phyloP scores from a whole-genome alignment of 2,888 invertebrate species.

The Pseudeuparius sepicola region DNA sequence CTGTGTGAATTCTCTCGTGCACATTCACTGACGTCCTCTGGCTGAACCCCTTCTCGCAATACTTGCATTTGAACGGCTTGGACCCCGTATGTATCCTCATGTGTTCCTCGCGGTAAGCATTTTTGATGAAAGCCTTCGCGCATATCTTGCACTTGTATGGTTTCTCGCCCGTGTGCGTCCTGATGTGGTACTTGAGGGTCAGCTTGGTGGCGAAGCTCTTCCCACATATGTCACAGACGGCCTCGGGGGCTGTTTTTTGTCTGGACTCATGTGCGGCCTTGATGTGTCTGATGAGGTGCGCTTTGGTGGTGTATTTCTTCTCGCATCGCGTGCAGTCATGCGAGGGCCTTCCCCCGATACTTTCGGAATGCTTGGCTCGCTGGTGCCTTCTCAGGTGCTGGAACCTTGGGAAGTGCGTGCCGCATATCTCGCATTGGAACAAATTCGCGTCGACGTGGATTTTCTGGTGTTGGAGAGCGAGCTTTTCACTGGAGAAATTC shows the following conservation, averaged over 20 bases:
- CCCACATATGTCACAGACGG: slow-evolving; percentile 30
- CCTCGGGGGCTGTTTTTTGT: slow-evolving; percentile 39
- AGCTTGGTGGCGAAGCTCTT: slow-evolving; percentile 43
- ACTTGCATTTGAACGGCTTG: slow-evolving; percentile 42
- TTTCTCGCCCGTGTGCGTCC: slow-evolving; percentile 34
- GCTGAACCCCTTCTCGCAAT: slow-evolving; percentile 26
- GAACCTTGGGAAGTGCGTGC: too few relatives aligned
- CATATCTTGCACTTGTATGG: slow-evolving; percentile 31
- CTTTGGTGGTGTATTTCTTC: slow-evolving; percentile 42
- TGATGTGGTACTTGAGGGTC: slow-evolving; percentile 36
- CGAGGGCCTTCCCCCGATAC: too few relatives aligned
- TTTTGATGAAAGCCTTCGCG: slow-evolving; percentile 29
- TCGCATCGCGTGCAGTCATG: too few relatives aligned
- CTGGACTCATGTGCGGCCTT: slow-evolving; percentile 42
- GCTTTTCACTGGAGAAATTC: slow-evolving; percentile 40
- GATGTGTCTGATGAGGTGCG: slow-evolving; percentile 43
- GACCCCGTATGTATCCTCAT: slow-evolving; percentile 32
- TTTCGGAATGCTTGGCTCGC: too few relatives aligned
- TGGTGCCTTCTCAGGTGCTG: too few relatives aligned
- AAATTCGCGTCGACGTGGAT: slow-evolving; percentile 45
- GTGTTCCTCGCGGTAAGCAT: slow-evolving; percentile 40
- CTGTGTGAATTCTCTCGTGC: slow-evolving; percentile 50
- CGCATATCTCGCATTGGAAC: slow-evolving; percentile 41
- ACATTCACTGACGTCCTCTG: slow-evolving; percentile 49
- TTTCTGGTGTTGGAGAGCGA: slow-evolving; percentile 39